A percentile compares a stretch with the other conserved stretches of the same genome.
phyloP scores from a whole-genome alignment of 2,888 invertebrate species.

The Drosophila borborema region DNA sequence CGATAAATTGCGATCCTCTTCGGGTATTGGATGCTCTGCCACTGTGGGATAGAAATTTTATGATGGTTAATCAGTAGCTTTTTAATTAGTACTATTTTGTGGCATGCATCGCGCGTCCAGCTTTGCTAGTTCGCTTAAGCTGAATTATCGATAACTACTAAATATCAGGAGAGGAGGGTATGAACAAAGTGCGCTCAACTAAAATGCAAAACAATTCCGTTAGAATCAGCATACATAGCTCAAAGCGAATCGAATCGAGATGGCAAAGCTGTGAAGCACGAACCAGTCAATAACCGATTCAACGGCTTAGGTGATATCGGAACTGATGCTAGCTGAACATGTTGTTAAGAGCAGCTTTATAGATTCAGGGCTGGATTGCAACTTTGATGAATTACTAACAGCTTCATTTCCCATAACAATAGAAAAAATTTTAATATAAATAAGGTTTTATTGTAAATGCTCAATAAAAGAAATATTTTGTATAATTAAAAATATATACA shows the following conservation, averaged over 20 bases:
- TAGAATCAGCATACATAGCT: slow-evolving; percentile 11
- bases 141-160: slow-evolving; percentile 35
- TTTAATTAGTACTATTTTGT: background rate
- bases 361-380: too few species aligned
- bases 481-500: background rate
- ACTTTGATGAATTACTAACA: too few species aligned
- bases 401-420: background rate
- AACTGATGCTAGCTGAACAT: background rate
- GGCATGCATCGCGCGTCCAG: slow-evolving; percentile 35
- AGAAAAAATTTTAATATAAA: too few species aligned
- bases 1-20: slow-evolving; percentile 82
- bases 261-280: slow-evolving; percentile 1
- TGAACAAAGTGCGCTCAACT: slow-evolving; percentile 59
- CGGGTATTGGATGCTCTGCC: slow-evolving; percentile 83
- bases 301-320: background rate
- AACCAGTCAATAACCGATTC: slow-evolving; percentile 1
- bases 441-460: background rate
- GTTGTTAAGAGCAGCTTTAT: background rate
- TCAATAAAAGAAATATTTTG: background rate
- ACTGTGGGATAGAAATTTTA: slow-evolving; percentile 60
- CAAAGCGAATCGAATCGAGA: slow-evolving; percentile 32
- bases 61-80: background rate
- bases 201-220: slow-evolving; percentile 28
- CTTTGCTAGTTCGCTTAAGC: slow-evolving; percentile 15
- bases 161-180: slow-evolving; percentile 28